Evolutionary conservation across 2,113 vertebrate genomes (phyloP), one percentile per base, ranked within the genome.

Genomic region (Nicator chloris): DNA sequence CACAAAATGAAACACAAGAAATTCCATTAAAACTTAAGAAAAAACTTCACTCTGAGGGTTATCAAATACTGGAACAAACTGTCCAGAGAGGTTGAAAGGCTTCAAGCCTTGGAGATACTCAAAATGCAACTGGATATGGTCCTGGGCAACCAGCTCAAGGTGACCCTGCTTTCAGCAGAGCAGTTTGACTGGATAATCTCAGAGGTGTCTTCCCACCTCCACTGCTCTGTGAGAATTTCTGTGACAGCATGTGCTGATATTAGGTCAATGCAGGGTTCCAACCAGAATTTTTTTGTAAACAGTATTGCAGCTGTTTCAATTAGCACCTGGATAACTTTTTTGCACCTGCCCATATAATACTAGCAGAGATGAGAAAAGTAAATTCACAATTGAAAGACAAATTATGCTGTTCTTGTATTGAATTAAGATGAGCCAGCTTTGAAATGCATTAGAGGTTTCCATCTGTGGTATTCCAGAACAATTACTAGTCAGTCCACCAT

Each of bases 381-480:
- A 92, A 82, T 72, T 90, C 61, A 82, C 40, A 54, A 54, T 0
- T 66, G 59, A 92, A 82, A 91, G 37, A 72, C 26, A 71, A 83
- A 51, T 72, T 68, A 77, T 87, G 92, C 39, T 85, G 45, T 47
- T 73, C 20, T 40, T 49, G 47, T 61, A 42, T 61, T 68, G 65
- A 88, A 44, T 51, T 2, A 73, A 57, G 70, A 87, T 15, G 61
- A 86, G 85, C 15, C 61, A 87, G 68, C 45, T 91, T 82, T 86
- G 94, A 94, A 92, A 69, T 39, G 51, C 63, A 68, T 60, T 93
- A 81, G 31, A 66, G 15, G 56, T 91, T 92, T 86, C 39, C 80
- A 30, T 69, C 73, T 87, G 45, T 87, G 57, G 42, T 93, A 57
- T 82, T 93, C 91, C 88, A 95, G 90, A 90, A 64, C 81, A 96